Conservation (phyloP, 2,888 invertebrate genomes). For the Acanthoscelides obtectus region DNA sequence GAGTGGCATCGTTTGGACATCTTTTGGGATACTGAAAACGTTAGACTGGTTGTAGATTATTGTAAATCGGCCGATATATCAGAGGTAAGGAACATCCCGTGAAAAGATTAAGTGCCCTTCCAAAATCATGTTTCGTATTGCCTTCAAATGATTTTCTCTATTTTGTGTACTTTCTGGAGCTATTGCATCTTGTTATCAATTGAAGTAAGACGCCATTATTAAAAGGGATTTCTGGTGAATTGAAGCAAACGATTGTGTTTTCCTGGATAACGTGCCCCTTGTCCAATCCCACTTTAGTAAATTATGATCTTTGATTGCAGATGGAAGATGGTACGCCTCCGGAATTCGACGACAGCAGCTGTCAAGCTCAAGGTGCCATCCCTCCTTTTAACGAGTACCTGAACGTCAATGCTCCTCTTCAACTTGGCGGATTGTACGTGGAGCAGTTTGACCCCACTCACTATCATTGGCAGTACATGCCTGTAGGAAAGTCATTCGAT, state of each 20-base stretch:
- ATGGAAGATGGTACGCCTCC: constrained; percentile 87
- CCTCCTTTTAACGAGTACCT: constrained; percentile 94
- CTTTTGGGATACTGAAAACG: constrained; percentile 92
- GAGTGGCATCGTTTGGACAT: constrained; percentile 97
- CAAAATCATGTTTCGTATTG: too few species aligned
- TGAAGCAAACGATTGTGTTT: too few species aligned
- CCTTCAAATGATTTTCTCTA: too few species aligned
- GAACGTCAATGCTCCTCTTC: constrained; percentile 91
- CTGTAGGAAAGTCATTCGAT: constrained; percentile 85
- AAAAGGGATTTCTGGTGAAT: too few species aligned
- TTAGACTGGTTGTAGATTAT: constrained; percentile 88
- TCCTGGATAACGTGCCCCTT: too few species aligned
- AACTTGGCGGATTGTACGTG: constrained; percentile 86
- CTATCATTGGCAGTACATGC: constrained; percentile 88
- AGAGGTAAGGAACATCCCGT: too few species aligned
- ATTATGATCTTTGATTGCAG: constrained; percentile 17
- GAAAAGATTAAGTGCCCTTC: too few species aligned
- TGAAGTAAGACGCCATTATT: too few species aligned
- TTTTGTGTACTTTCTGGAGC: too few species aligned
- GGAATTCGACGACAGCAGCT: constrained; percentile 82
- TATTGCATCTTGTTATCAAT: too few species aligned
- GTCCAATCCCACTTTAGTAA: too few species aligned
- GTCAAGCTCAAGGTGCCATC: constrained; percentile 84
- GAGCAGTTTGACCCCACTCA: constrained; percentile 85
- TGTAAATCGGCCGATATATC: constrained; percentile 86